These are phyloP conservation scores for Aldabrachelys gigantea DNA, from an alignment of 2,113 vertebrate species.

Conservation along the genomic window DNA sequence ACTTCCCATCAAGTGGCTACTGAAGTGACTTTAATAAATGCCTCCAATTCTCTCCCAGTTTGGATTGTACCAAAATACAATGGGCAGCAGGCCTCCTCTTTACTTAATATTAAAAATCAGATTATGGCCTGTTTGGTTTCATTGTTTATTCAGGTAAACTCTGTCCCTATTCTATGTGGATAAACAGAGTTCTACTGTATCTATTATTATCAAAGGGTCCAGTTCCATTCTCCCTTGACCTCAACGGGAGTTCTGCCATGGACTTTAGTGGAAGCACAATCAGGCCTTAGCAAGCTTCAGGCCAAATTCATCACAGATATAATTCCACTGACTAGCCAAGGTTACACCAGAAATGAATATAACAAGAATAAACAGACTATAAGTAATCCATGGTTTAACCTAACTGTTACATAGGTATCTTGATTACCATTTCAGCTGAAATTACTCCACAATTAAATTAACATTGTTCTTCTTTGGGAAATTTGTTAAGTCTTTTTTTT, in stretches of 20 bases:
- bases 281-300: background rate
- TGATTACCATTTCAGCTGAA: background rate
- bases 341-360: background rate
- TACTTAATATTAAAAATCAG: background rate
- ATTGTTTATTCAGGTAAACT: background rate
- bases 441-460: background rate
- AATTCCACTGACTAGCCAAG: background rate
- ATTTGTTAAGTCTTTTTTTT: background rate
- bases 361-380: background rate
- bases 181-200: background rate
- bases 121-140: background rate
- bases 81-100: background rate
- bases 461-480: background rate
- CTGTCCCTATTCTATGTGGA: background rate
- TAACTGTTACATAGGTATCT: background rate
- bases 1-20: background rate
- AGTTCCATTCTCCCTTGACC: background rate
- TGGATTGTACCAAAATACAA: background rate
- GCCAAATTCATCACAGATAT: background rate
- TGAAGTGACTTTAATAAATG: background rate
- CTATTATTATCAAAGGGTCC: background rate
- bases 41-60: background rate
- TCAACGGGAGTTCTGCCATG: background rate
- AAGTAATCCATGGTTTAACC: conserved; percentile 1
- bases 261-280: background rate